Evolutionary conservation across 2,797 vertebrate genomes (phyloP).

Genomic region (Scyliorhinus canicula): DNA sequence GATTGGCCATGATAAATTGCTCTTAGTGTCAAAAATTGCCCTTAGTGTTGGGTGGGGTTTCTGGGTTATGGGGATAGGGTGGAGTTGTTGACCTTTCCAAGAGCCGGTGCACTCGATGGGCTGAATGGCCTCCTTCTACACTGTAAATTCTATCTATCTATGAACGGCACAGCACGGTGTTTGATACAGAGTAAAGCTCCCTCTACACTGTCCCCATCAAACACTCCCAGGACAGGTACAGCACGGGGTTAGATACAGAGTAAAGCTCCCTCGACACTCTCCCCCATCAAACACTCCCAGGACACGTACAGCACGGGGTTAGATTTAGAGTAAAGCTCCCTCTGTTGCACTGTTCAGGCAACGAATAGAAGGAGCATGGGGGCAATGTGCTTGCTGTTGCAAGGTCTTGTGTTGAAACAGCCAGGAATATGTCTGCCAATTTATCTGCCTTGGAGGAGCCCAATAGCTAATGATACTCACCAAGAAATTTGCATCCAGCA

Average conservation of each 20-base stretch:
- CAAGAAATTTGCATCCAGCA: conserved; percentile 51
- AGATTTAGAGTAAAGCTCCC: too few species aligned
- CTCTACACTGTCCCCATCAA: neutral
- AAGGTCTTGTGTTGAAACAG: neutral
- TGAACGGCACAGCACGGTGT: too few species aligned
- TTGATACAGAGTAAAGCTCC: neutral
- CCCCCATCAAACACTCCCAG: neutral
- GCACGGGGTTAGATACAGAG: too few species aligned
- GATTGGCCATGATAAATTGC: too few species aligned
- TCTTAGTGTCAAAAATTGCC: too few species aligned
- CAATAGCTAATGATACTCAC: conserved; percentile 43
- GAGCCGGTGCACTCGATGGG: too few species aligned
- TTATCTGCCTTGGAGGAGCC: neutral
- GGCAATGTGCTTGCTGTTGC: neutral
- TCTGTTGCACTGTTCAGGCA: neutral
- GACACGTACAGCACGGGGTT: neutral
- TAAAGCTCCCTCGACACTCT: neutral
- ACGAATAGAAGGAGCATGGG: neutral
- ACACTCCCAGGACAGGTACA: neutral
- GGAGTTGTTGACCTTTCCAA: too few species aligned
- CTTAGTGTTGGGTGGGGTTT: too few species aligned
- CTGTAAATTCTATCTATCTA: neutral
- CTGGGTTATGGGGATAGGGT: too few species aligned
- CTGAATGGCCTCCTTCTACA: too few species aligned
- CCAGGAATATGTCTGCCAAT: neutral